phyloP scores from a whole-genome alignment of 2,888 invertebrate genomes.

The Charanyca ferruginea region DNA sequence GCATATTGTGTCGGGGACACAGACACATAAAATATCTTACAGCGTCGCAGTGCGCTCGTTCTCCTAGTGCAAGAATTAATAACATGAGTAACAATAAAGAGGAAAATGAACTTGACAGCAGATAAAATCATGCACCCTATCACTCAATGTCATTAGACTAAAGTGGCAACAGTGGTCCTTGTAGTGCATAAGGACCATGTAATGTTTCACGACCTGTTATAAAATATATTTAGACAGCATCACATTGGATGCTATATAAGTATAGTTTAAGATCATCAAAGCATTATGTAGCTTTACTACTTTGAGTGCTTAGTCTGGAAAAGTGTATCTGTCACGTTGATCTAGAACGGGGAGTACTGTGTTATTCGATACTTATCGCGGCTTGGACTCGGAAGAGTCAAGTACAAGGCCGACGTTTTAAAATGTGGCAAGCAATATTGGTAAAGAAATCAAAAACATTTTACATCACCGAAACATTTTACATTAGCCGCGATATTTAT shows the following conservation, averaged over 20 bases:
- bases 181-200: too few relatives aligned
- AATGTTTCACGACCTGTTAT: too few relatives aligned
- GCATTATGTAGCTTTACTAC: background rate
- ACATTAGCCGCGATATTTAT: too few relatives aligned
- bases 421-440: background rate
- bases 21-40: background rate
- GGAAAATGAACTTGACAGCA: too few relatives aligned
- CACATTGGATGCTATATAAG: background rate
- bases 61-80: too few relatives aligned
- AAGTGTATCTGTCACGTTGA: conserved; percentile 33
- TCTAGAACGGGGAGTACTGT: conserved; percentile 20
- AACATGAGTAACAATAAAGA: too few relatives aligned
- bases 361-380: conserved; percentile 31
- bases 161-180: too few relatives aligned
- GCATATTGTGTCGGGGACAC: too few relatives aligned
- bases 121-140: too few relatives aligned
- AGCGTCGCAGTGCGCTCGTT: background rate
- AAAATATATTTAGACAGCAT: background rate
- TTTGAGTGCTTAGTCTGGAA: background rate
- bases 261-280: background rate
- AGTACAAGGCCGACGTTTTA: background rate
- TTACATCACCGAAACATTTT: too few relatives aligned
- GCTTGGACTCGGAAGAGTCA: background rate
- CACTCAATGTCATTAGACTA: too few relatives aligned
- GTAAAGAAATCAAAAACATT: background rate